phyloP scores from a whole-genome alignment of 2,888 invertebrate species.

The Tillus elongatus region DNA sequence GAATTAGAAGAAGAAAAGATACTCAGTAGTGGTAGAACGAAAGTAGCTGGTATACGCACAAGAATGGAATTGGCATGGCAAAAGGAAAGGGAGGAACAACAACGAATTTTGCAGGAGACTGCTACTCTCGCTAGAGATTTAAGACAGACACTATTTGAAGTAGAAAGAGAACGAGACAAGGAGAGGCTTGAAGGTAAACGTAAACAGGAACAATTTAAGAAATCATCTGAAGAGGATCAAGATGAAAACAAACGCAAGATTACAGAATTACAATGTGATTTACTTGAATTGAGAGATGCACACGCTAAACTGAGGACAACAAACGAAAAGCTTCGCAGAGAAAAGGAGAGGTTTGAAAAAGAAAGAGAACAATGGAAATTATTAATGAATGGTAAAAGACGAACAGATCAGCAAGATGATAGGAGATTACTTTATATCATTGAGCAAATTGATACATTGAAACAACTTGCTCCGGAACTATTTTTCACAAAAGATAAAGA shows the following conservation, averaged over 20 bases:
- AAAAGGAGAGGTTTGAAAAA: constrained; percentile 76
- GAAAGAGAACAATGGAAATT: constrained; percentile 58
- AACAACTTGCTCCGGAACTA: constrained; percentile 67
- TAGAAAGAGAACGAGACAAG: constrained; percentile 82
- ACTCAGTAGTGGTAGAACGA: constrained; percentile 71
- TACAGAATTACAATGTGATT: constrained; percentile 74
- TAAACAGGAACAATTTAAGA: constrained; percentile 75
- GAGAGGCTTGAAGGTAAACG: constrained; percentile 80
- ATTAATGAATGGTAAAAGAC: constrained; percentile 43
- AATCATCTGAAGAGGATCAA: constrained; percentile 78
- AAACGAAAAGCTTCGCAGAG: constrained; percentile 80
- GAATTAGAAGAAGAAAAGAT: constrained; percentile 85
- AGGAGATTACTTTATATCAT: constrained; percentile 62
- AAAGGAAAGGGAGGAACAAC: constrained; percentile 86
- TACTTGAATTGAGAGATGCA: constrained; percentile 80
- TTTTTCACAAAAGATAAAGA: constrained; percentile 44
- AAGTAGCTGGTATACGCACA: constrained; percentile 77
- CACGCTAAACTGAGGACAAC: constrained; percentile 85
- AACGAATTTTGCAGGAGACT: constrained; percentile 80
- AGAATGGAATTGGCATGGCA: constrained; percentile 90
- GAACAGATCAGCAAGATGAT: constrained; percentile 57
- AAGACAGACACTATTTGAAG: constrained; percentile 78
- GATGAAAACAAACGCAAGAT: constrained; percentile 80
- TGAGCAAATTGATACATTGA: constrained; percentile 65
- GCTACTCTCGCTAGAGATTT: constrained; percentile 81